Evolutionary conservation across 2,113 vertebrate species (phyloP).

Genomic region (Carettochelys insculpta): DNA sequence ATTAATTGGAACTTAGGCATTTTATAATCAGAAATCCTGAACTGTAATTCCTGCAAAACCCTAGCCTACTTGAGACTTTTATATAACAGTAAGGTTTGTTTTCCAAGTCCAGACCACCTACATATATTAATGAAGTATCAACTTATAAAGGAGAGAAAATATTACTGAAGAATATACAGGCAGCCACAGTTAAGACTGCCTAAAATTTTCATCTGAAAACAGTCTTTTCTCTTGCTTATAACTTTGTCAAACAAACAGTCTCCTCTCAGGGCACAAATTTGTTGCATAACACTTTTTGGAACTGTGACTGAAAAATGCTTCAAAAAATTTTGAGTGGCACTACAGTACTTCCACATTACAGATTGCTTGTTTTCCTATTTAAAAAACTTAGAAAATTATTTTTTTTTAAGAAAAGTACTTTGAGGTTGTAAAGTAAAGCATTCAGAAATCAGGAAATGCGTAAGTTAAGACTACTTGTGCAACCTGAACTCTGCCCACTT

Average conservation of each 20-base stretch:
- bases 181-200: neutral
- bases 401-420: neutral
- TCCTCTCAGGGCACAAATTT: conserved; percentile 16
- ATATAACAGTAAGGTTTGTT: neutral
- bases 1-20: neutral
- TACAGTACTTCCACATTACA: neutral
- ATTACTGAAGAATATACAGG: conserved; percentile 24
- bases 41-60: neutral
- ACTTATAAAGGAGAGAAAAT: neutral
- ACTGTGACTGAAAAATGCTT: conserved; percentile 34
- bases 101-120: neutral
- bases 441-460: conserved; percentile 40
- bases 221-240: neutral
- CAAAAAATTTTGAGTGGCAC: neutral
- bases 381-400: neutral
- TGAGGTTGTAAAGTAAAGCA: conserved; percentile 19
- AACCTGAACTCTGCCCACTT: conserved; percentile 29
- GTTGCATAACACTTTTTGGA: conserved; percentile 52
- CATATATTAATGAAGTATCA: neutral
- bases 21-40: neutral
- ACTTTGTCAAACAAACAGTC: conserved; percentile 16
- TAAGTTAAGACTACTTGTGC: conserved; percentile 27
- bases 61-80: neutral
- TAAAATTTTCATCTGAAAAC: neutral
- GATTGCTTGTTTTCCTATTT: neutral